Conservation (phyloP, 1,140 invertebrate genomes). For the Pectinophora gossypiella region DNA sequence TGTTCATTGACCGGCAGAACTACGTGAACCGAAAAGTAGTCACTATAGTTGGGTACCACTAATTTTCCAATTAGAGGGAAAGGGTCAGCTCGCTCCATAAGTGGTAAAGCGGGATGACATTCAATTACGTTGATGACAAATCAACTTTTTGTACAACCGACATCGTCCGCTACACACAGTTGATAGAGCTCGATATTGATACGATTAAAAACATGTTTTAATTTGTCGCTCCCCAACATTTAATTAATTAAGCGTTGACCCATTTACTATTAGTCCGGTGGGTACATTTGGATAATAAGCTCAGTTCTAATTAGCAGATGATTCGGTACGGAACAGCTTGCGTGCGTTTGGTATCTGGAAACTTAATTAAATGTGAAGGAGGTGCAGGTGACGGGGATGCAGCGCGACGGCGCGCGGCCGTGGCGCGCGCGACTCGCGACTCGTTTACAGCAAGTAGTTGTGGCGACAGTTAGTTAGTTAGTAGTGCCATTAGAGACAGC, state of each 20-base stretch:
- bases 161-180: too few relatives aligned
- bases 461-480: slow-evolving; percentile 56
- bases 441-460: slow-evolving; percentile 40
- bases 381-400: slow-evolving; percentile 32
- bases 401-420: slow-evolving; percentile 9
- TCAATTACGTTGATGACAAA: not conserved
- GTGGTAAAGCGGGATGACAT: not conserved
- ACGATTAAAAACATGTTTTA: too few relatives aligned
- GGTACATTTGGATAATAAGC: not conserved
- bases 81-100: not conserved
- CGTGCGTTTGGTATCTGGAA: slow-evolving; percentile 20
- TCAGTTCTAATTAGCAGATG: slow-evolving; percentile 35
- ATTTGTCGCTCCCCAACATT: not conserved
- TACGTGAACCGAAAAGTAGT: not conserved
- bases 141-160: not conserved
- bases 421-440: slow-evolving; percentile 16
- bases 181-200: too few relatives aligned
- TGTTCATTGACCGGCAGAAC: too few relatives aligned
- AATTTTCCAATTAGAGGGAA: not conserved
- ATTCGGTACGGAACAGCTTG: slow-evolving; percentile 22
- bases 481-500: slow-evolving; percentile 45
- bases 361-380: slow-evolving; percentile 40
- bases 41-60: not conserved
- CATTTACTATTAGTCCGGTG: not conserved
- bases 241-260: not conserved